Evolutionary conservation across 2,888 invertebrate species (phyloP), one percentile per base, ranked within the genome.

Genomic region (Seira sanloemensis): DNA sequence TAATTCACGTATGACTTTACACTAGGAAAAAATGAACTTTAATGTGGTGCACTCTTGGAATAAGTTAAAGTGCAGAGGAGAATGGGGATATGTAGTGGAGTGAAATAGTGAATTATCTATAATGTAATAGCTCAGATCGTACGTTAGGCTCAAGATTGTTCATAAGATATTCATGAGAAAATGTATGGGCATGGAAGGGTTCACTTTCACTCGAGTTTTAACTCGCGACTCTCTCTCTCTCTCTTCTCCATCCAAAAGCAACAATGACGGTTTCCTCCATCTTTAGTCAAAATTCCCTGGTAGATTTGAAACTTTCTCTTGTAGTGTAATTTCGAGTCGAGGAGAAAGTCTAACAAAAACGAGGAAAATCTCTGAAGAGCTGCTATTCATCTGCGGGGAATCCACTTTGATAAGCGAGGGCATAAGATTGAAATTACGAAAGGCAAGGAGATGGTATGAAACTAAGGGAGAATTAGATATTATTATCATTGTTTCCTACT

Each of bases 101-200:
- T 58, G n/a, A 58, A 9, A 37, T 37, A 37, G 37, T 9, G 58
- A 58, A 58, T 58, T 58, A 58, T 58, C 58, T 18, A 58, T 58
- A 58, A 58, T 58, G 58, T 58, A 58, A 37, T 58, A 18, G 58
- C 16, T 58, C n/a, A 58, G 16, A 58, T 58, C n/a, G 4, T n/a
- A 37, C 37, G 37, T 37, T 12, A n/a, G 4, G 37, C 37, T 58
- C 58, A 16, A 46, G 26, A 50, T 18, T 50, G n/a, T 50, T 37
- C 66, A 71, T 78, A 78, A 78, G 78, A 78, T 78, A 78, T 78
- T 78, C 78, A 78, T 78, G 72, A 78, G 78, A 58, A 7, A 58
- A 9, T 37, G 37, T 37, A 37, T 4, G 4, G 37, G 37, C 4
- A 37, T 58, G 58, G 58, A 58, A n/a, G 58, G 58, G 58, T 58